Evolutionary conservation across 2,797 vertebrate species (phyloP), one percentile per base, ranked within the genome.

Genomic region (Odontamblyopus lacepedii): DNA sequence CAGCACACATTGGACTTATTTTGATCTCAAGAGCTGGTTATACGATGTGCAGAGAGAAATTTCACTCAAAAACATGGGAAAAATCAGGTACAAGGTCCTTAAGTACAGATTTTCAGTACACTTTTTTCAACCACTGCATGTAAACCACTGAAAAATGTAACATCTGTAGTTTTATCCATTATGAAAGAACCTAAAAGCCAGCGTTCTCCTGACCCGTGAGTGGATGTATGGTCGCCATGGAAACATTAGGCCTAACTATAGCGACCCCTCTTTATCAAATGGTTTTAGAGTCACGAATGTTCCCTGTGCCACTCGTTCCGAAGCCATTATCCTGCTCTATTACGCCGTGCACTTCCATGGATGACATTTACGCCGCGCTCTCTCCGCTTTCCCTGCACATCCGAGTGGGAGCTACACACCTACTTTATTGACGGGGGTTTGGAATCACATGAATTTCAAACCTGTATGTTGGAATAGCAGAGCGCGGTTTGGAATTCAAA

Each of bases 241-340:
- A 83, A 78, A 75, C 84, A 87, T 89, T 85, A 87, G 76, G 81
- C 71, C 66, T 41, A 64, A 81, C 82, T 75, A 76, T 76, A 80
- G 74, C 73, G 81, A 87, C 87, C 87, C 79, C 78, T 89, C 81
- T 87, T 86, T 75, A 78, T 88, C 75, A 87, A 91, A 88, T 83
- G 76, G 81, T 75, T 80, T 84, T 74, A 70, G 50, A 75, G 83
- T 78, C 83, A 80, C 83, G 84, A 88, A 86, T 88, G 81, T 82
- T 85, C 78, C 74, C 75, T 73, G 67, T 72, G 72, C 83, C 79
- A 53, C 18, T 85, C 87, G 82, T 89, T 87, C 75, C 44, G 86
- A 76, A 73, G 78, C 84, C 83, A 84, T 91, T 86, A 86, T 78
- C 71, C 62, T 1, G 61, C 5, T 69, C 84, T 81, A 85, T 88